Evolutionary conservation across 2,113 vertebrate genomes (phyloP).

Genomic region (Sclerurus mexicanus): DNA sequence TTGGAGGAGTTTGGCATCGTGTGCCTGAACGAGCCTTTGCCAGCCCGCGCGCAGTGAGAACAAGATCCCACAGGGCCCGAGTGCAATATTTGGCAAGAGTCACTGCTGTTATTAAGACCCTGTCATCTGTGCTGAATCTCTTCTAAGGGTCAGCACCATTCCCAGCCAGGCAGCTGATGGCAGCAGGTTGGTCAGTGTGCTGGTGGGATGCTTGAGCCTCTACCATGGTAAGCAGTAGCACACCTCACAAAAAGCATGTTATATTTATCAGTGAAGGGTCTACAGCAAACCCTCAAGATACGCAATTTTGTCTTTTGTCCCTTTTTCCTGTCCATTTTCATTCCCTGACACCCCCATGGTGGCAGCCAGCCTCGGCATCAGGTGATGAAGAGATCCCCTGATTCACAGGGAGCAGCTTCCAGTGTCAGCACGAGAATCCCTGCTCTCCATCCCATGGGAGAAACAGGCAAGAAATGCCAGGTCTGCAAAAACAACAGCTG

Average conservation of each 20-base stretch:
- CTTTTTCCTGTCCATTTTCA: fast-evolving
- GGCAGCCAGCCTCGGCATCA: not conserved
- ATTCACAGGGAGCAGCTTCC: not conserved
- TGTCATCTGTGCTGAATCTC: not conserved
- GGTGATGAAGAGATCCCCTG: not conserved
- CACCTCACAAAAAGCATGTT: fast-evolving
- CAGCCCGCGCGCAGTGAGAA: fast-evolving
- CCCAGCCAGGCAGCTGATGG: not conserved
- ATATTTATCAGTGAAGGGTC: not conserved
- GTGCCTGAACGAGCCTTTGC: not conserved
- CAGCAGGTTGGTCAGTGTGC: not conserved
- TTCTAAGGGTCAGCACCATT: not conserved
- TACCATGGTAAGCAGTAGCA: fast-evolving
- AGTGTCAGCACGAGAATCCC: fast-evolving
- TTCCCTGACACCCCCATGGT: not conserved
- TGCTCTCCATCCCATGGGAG: fast-evolving
- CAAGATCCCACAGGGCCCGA: not conserved
- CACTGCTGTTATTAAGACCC: not conserved
- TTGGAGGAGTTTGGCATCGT: fast-evolving
- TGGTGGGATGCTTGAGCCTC: fast-evolving
- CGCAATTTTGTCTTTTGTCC: not conserved
- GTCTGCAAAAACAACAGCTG: not conserved
- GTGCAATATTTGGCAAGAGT: not conserved
- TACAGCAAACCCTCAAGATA: not conserved
- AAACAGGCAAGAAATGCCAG: not conserved